Conservation (phyloP, 1,140 invertebrate species). For the Colletes gigas region DNA sequence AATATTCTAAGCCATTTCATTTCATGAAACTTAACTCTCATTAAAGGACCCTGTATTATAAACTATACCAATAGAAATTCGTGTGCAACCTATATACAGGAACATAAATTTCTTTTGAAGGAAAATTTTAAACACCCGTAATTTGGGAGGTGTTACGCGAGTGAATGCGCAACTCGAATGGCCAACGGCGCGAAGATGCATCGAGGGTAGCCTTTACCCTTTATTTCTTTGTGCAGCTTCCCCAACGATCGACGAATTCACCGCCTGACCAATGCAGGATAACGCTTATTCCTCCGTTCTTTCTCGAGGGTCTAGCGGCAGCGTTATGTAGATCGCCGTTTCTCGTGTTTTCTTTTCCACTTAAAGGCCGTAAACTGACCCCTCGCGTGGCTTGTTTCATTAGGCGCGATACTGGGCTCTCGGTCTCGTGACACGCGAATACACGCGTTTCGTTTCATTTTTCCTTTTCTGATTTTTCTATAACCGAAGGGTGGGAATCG, state of each 20-base stretch:
- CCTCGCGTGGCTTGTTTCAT: neutral
- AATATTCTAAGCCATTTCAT: too few species aligned
- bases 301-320: neutral
- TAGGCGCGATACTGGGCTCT: constrained; percentile 9
- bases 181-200: constrained; percentile 32
- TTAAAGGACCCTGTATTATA: neutral
- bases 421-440: neutral
- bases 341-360: constrained; percentile 5
- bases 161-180: constrained; percentile 34
- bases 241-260: constrained; percentile 31
- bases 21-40: too few species aligned
- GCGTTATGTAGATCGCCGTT: neutral
- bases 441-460: neutral
- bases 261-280: constrained; percentile 42
- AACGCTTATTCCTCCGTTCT: constrained; percentile 5
- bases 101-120: constrained; percentile 4
- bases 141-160: constrained; percentile 22
- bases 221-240: constrained; percentile 5
- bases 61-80: too few species aligned
- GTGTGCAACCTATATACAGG: neutral
- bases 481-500: neutral
- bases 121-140: neutral
- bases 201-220: constrained; percentile 28
- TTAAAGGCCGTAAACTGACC: constrained; percentile 24
- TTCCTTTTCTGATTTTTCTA: neutral